Conservation (phyloP, 1,140 invertebrate species). For the Sinonovacula constricta region DNA sequence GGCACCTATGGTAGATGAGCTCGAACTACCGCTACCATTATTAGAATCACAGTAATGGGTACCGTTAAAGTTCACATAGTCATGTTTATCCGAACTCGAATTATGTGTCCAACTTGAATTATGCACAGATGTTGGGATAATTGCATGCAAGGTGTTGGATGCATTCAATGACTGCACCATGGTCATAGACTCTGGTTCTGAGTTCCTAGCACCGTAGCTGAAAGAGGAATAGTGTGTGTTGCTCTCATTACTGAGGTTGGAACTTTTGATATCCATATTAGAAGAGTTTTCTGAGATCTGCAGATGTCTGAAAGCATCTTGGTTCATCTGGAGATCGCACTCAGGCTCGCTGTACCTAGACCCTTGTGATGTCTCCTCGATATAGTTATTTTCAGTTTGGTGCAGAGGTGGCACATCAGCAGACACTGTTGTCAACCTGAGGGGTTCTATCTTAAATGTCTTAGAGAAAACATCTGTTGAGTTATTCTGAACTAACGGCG, state of each 20-base stretch:
- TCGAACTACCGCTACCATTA: constrained; percentile 40
- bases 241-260: neutral
- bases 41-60: constrained; percentile 40
- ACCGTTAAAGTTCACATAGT: constrained; percentile 42
- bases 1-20: constrained; percentile 32
- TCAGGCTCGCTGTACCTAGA: constrained; percentile 45
- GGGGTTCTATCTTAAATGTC: constrained; percentile 43
- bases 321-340: constrained; percentile 39
- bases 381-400: constrained; percentile 13
- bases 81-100: constrained; percentile 34
- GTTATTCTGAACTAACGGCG: too few relatives aligned
- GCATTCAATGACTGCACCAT: too few relatives aligned
- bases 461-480: constrained; percentile 23
- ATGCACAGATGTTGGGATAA: too few relatives aligned
- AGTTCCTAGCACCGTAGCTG: neutral
- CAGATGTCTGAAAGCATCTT: constrained; percentile 17
- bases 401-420: constrained; percentile 26
- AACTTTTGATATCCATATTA: neutral
- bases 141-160: too few relatives aligned
- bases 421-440: constrained; percentile 40
- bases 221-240: too few relatives aligned
- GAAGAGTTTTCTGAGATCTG: constrained; percentile 25
- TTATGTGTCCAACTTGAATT: too few relatives aligned
- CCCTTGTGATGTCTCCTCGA: constrained; percentile 22
- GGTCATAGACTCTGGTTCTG: neutral